Percentiles rank a stretch among this genome's conserved stretches.
phyloP scores from a whole-genome alignment of 2,113 vertebrate genomes.

The human (Homo sapiens) region DNA sequence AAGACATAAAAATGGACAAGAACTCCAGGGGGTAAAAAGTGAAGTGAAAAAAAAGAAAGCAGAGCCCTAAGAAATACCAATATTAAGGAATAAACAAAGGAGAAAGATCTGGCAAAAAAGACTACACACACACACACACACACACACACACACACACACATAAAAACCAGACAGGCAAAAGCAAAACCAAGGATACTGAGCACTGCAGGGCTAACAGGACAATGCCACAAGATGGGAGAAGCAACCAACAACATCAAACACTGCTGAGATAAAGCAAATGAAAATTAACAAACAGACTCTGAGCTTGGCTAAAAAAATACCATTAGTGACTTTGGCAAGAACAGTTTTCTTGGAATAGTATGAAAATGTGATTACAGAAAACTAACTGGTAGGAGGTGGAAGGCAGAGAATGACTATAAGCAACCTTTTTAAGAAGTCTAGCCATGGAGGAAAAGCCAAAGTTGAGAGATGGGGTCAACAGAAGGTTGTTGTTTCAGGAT shows the following conservation, averaged over 20 bases:
- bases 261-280: neutral
- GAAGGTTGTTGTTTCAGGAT: neutral
- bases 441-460: neutral
- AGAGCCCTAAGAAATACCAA: neutral
- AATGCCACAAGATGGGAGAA: neutral
- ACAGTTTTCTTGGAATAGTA: neutral
- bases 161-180: neutral
- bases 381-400: neutral
- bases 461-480: neutral
- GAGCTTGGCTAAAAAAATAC: neutral
- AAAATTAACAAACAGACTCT: constrained; percentile 19
- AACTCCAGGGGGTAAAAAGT: neutral
- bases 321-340: neutral
- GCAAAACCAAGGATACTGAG: neutral
- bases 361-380: neutral
- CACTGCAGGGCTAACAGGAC: neutral
- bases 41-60: neutral
- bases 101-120: neutral
- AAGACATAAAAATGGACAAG: neutral
- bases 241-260: neutral
- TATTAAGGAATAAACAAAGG: neutral
- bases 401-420: neutral
- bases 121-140: neutral
- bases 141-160: neutral
- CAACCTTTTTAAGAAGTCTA: neutral